Conservation (phyloP, 2,113 vertebrate genomes). For the Stegastes partitus region DNA sequence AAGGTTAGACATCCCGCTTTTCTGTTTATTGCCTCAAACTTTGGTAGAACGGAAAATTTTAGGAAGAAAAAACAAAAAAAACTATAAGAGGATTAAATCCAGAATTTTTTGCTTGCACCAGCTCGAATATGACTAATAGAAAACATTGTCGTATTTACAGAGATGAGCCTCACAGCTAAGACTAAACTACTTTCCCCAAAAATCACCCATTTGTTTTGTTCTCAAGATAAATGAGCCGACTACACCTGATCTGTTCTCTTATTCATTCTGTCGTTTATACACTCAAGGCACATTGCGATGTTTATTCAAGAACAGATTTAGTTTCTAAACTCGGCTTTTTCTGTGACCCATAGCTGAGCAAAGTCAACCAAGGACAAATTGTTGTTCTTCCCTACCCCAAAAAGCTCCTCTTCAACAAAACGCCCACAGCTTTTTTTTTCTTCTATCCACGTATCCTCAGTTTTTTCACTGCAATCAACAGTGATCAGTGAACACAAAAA, state of each 20-base stretch:
- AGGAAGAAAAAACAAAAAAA: not conserved
- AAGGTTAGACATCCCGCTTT: constrained; percentile 3
- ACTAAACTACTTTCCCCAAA: constrained; percentile 14
- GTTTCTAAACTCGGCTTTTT: constrained; percentile 42
- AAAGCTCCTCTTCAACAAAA: constrained; percentile 3
- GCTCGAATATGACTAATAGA: too few species aligned
- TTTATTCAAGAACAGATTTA: constrained; percentile 58
- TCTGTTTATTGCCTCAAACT: constrained; percentile 21
- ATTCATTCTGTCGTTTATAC: constrained; percentile 23
- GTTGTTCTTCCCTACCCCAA: constrained; percentile 37
- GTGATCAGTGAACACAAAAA: constrained; percentile 70
- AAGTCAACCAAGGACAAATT: constrained; percentile 73
- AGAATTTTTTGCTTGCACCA: too few species aligned
- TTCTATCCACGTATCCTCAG: not conserved
- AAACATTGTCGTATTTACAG: constrained; percentile 17
- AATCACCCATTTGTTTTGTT: constrained; percentile 18
- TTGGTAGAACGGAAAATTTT: not conserved
- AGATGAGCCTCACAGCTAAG: not conserved
- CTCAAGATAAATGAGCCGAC: constrained; percentile 41
- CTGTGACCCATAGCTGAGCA: constrained; percentile 21
- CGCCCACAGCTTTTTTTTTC: not conserved
- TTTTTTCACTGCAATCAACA: constrained; percentile 62
- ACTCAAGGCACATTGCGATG: not conserved
- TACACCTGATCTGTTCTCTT: constrained; percentile 14
- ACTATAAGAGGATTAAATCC: not conserved